Conservation (phyloP, 1,140 invertebrate genomes). For the Pseudomyrmex pallidus region DNA sequence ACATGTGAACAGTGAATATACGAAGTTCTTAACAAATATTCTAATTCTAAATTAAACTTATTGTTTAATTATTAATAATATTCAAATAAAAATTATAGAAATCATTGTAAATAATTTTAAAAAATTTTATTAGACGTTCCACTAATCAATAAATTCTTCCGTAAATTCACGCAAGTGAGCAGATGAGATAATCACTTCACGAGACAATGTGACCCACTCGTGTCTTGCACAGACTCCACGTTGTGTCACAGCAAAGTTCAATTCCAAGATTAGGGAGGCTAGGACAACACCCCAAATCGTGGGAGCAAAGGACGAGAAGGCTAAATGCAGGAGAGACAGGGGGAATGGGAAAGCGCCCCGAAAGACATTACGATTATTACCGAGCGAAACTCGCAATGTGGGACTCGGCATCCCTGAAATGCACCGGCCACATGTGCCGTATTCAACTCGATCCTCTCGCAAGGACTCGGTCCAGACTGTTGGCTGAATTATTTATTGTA, state of each 20-base stretch:
- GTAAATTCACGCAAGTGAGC: not conserved
- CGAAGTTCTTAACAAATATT: not conserved
- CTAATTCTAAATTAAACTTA: not conserved
- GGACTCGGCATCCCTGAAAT: constrained; percentile 76
- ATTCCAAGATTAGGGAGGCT: constrained; percentile 73
- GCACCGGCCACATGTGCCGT: constrained; percentile 79
- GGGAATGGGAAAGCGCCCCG: constrained; percentile 74
- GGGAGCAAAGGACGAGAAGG: constrained; percentile 65
- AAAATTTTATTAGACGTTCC: not conserved
- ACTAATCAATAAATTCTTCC: not conserved
- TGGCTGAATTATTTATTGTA: constrained; percentile 83
- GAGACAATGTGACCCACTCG: constrained; percentile 13
- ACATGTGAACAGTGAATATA: not conserved
- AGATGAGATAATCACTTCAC: constrained; percentile 23
- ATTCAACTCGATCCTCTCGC: constrained; percentile 79
- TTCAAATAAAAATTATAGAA: not conserved
- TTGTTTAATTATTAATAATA: not conserved
- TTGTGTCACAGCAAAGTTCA: constrained; percentile 78
- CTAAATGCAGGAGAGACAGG: constrained; percentile 58
- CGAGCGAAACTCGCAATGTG: constrained; percentile 74
- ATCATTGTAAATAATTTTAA: not conserved
- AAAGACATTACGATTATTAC: constrained; percentile 86
- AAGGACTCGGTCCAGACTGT: constrained; percentile 81
- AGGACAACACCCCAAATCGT: constrained; percentile 45
- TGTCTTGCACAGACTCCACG: constrained; percentile 71